phyloP scores from a whole-genome alignment of 2,888 invertebrate genomes.

The Prenolepis imparis region DNA sequence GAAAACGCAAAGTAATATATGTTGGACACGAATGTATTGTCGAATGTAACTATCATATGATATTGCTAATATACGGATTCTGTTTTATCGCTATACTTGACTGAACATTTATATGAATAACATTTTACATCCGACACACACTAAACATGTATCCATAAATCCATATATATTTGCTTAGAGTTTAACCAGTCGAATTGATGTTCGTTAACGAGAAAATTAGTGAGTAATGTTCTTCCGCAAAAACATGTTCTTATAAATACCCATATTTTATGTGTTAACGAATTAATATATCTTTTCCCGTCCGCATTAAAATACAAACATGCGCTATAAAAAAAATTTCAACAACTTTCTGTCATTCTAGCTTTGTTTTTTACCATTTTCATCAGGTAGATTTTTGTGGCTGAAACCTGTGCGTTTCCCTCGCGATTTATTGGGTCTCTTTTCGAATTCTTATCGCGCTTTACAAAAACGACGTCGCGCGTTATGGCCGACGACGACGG shows the following conservation, averaged over 20 bases:
- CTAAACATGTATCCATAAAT: background rate
- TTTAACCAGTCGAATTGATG: background rate
- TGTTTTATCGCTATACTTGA: background rate
- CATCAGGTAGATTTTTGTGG: slow-evolving; percentile 35
- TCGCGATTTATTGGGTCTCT: slow-evolving; percentile 75
- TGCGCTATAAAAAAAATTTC: slow-evolving; percentile 26
- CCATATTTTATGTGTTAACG: slow-evolving; percentile 23
- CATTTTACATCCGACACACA: background rate
- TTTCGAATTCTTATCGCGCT: slow-evolving; percentile 79
- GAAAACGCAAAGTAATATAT: background rate
- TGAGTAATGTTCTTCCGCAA: background rate
- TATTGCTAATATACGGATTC: background rate
- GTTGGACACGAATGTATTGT: background rate
- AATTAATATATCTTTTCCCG: slow-evolving; percentile 6
- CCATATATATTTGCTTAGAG: background rate
- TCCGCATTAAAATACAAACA: slow-evolving; percentile 13
- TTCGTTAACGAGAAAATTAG: background rate
- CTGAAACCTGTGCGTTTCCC: slow-evolving; percentile 46
- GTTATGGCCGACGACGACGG: slow-evolving; percentile 60
- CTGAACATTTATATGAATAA: slow-evolving; percentile 1
- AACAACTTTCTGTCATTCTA: slow-evolving; percentile 6
- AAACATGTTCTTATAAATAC: background rate
- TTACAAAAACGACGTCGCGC: slow-evolving; percentile 76
- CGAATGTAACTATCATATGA: background rate
- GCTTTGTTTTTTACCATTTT: slow-evolving; percentile 32